phyloP scores from a whole-genome alignment of 2,113 vertebrate genomes.

The Chaenocephalus aceratus region DNA sequence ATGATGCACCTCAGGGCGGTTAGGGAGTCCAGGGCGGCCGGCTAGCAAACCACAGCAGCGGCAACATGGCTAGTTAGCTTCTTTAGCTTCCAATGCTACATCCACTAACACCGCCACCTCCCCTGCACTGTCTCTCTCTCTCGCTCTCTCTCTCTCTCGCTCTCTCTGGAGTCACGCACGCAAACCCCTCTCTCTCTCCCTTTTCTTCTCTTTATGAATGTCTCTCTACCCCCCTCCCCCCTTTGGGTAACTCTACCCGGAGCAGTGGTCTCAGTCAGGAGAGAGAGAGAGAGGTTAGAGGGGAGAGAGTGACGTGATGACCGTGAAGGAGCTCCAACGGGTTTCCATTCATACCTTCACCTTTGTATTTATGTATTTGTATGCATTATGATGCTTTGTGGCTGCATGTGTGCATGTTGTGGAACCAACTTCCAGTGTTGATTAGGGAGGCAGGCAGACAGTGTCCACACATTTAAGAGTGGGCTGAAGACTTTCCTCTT shows the following conservation, averaged over 20 bases:
- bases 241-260: conserved; percentile 59
- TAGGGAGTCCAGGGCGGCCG: conserved; percentile 82
- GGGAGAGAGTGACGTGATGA: conserved; percentile 62
- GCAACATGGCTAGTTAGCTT: conserved; percentile 79
- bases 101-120: conserved; percentile 58
- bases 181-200: conserved; percentile 12
- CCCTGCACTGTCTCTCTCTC: conserved; percentile 56
- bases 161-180: not conserved
- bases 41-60: conserved; percentile 73
- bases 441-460: too few species aligned
- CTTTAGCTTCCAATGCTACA: conserved; percentile 65
- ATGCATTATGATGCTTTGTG: too few species aligned
- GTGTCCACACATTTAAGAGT: too few species aligned
- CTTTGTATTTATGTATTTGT: too few species aligned
- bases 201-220: conserved; percentile 30
- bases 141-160: conserved; percentile 8
- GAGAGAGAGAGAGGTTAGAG: conserved; percentile 21
- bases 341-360: not conserved
- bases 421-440: too few species aligned
- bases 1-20: conserved; percentile 86
- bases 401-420: too few species aligned
- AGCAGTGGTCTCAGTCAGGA: conserved; percentile 45
- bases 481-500: too few species aligned
- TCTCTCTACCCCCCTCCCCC: conserved; percentile 68
- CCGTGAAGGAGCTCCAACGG: conserved; percentile 38